These are phyloP conservation scores for Alligator mississippiensis DNA, from an alignment of 2,113 vertebrate species.

Conservation along the genomic window DNA sequence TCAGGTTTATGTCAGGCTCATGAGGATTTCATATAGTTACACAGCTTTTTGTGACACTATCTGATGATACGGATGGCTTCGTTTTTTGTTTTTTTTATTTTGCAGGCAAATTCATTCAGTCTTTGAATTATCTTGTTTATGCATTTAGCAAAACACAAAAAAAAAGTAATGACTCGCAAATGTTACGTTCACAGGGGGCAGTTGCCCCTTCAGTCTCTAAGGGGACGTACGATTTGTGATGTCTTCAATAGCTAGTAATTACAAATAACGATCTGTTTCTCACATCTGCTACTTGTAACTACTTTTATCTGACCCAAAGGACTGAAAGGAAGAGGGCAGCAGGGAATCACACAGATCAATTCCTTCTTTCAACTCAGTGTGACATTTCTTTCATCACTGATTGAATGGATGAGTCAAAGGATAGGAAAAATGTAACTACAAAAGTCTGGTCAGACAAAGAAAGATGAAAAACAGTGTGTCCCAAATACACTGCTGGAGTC, in stretches of 20 bases:
- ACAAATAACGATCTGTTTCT: conserved; percentile 2
- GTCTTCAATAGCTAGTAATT: neutral
- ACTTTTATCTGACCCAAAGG: neutral
- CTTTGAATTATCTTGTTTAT: conserved; percentile 49
- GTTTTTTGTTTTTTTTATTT: conserved; percentile 25
- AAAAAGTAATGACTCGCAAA: neutral
- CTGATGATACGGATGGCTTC: conserved; percentile 21
- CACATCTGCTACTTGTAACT: neutral
- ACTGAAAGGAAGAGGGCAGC: conserved; percentile 9
- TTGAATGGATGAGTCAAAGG: conserved; percentile 24
- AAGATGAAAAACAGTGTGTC: neutral
- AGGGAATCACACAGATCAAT: neutral
- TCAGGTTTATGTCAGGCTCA: neutral
- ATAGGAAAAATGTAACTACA: neutral
- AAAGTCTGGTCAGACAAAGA: neutral
- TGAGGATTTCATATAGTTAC: conserved; percentile 41
- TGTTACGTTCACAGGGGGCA: neutral
- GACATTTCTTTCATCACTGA: conserved; percentile 16
- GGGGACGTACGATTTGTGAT: neutral
- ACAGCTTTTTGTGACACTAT: conserved; percentile 2
- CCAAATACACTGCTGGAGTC: neutral
- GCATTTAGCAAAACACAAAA: neutral
- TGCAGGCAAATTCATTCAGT: neutral
- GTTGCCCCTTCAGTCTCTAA: conserved; percentile 12
- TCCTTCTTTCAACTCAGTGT: conserved; percentile 36